Base-by-base conservation (phyloP, 2,888 invertebrate species). In the Epinotia demarniana region DNA sequence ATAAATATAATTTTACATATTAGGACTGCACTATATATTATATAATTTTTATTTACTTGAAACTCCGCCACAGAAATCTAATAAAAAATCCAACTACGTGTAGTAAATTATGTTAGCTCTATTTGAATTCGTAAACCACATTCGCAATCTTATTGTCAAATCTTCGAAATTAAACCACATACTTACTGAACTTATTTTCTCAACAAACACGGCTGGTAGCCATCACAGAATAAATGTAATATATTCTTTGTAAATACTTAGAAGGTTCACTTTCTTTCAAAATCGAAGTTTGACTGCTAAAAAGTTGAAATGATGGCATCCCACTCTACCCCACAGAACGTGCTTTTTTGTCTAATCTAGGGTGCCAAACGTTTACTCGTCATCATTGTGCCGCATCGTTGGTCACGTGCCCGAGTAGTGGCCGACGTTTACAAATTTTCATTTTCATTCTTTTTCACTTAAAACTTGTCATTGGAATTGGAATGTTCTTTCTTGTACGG, bases 71-170 rank as follows among this genome's bases (percentile, higher is more conserved):
- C 64, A 49, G 46, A 19, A 49, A 13, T n/a, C 49, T n/a, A 64
- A 64, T 46, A 49, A 49, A 18, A 18, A 62, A 3, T 62, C 43
- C 39, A 62, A 18, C 5, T 62, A 64, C 43, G n/a, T 19, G 12
- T 43, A 5, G 12, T 12, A 27, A 3, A 3, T 23, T 27, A 62
- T 63, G 19, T 63, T 46, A 1, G 2, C 0, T 23, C 1, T 46
- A 19, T 46, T 46, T 64, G 64, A 64, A 49, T 46, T 43, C 11
- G 18, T 11, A 18, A 62, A 62, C 62, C 62, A 62, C n/a, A 62
- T 18, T 62, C n/a, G n/a, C 39, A 16, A 62, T 18, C 62, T 60
- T 16, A 27, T 60, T 39, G 39, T 39, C 39, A 39, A 58, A 16
- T 49, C 49, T 60, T 27, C 27, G 2, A 60, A 60, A 60, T 60